A percentile compares a stretch with the other conserved stretches of the same genome.
Evolutionary conservation across 2,888 invertebrate genomes (phyloP).

Genomic region (Drosophila conformis): DNA sequence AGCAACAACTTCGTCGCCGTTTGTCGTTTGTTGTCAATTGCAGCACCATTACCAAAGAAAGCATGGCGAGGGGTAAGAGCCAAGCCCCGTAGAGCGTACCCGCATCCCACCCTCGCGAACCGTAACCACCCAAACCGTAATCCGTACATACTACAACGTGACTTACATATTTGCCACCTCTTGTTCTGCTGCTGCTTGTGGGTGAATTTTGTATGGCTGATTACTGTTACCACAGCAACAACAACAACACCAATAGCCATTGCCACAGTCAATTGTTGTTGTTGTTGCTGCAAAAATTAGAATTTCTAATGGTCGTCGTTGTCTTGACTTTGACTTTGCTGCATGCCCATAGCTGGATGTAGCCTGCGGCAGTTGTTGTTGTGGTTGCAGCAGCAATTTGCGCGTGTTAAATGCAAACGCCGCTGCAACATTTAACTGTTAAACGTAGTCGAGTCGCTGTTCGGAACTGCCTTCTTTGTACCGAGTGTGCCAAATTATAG

Average conservation of each 20-base stretch:
- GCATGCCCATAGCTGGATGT: constrained; percentile 46
- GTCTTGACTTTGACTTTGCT: constrained; percentile 59
- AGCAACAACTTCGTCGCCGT: constrained; percentile 42
- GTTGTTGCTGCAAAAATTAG: constrained; percentile 63
- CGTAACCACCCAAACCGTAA: constrained; percentile 24
- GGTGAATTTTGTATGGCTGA: constrained; percentile 70
- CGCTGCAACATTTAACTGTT: constrained; percentile 76
- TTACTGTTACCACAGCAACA: constrained; percentile 47
- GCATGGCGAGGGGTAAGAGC: constrained; percentile 47
- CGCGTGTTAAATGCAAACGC: constrained; percentile 77
- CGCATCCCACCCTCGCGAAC: constrained; percentile 3
- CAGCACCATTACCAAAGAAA: constrained; percentile 68
- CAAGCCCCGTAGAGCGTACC: constrained; percentile 21
- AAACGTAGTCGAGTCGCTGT: constrained; percentile 39
- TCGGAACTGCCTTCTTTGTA: constrained; percentile 28
- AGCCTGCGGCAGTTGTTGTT: constrained; percentile 22
- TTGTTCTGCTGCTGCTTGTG: constrained; percentile 67
- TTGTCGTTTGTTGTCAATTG: constrained; percentile 68
- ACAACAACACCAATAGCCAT: constrained; percentile 8
- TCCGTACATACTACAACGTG: constrained; percentile 66
- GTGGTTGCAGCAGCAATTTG: constrained; percentile 67
- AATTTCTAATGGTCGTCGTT: constrained; percentile 74
- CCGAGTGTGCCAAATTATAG: constrained; percentile 75
- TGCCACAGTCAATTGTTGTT: constrained; percentile 41
- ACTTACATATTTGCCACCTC: constrained; percentile 80